Evolutionary conservation across 2,888 invertebrate species (phyloP).

Genomic region (Epirrhoe alternata): DNA sequence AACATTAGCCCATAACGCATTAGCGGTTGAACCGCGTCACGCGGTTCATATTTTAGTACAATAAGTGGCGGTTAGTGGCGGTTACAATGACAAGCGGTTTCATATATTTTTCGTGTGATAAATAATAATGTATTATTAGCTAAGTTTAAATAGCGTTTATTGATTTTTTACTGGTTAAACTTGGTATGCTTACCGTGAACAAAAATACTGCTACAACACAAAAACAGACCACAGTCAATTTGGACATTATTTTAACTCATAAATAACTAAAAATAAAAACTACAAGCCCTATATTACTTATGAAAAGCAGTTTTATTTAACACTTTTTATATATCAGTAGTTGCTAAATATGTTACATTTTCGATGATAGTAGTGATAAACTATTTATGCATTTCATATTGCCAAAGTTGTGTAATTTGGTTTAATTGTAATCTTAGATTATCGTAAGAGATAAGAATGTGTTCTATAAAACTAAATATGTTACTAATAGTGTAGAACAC

Average conservation of each 20-base stretch:
- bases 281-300: constrained; percentile 28
- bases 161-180: too few species aligned
- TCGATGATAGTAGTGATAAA: constrained; percentile 23
- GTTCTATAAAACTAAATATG: constrained; percentile 1
- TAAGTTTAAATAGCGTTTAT: too few species aligned
- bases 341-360: constrained; percentile 30
- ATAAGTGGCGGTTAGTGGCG: too few species aligned
- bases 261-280: constrained; percentile 25
- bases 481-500: too few species aligned
- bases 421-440: constrained; percentile 6
- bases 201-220: constrained; percentile 37
- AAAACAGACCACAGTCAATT: constrained; percentile 27
- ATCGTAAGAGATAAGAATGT: background rate
- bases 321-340: constrained; percentile 39
- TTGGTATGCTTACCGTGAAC: constrained; percentile 36
- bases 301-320: constrained; percentile 34
- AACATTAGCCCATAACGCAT: too few species aligned
- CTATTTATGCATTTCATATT: constrained; percentile 8
- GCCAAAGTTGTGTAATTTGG: constrained; percentile 16
- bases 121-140: too few species aligned
- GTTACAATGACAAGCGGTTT: too few species aligned
- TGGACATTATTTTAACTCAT: constrained; percentile 38
- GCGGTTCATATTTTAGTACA: too few species aligned
- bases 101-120: too few species aligned
- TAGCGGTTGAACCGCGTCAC: too few species aligned